A percentile compares a stretch with the other conserved stretches of the same genome.
Evolutionary conservation across 2,113 vertebrate genomes (phyloP).

Genomic region (human (Homo sapiens)): GRCh38 chrX:150264501-150265000

Average conservation of each 20-base stretch:
- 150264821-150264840: not conserved
- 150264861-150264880: not conserved
- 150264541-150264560: not conserved
- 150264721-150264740: not conserved
- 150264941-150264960: not conserved
- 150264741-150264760: not conserved
- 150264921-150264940: not conserved
- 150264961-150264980: not conserved
- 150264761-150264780: not conserved
- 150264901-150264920: not conserved
- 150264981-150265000: not conserved
- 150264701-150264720: not conserved
- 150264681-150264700: not conserved
- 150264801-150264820: not conserved
- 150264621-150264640: constrained; percentile 23
- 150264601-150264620: not conserved
- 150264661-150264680: not conserved
- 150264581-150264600: not conserved
- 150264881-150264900: not conserved
- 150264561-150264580: not conserved
- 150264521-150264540: not conserved
- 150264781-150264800: not conserved
- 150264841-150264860: not conserved
- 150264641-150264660: not conserved
- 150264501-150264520: not conserved